Conservation (phyloP, 2,888 invertebrate species). For the Hoplodrina ambigua region DNA sequence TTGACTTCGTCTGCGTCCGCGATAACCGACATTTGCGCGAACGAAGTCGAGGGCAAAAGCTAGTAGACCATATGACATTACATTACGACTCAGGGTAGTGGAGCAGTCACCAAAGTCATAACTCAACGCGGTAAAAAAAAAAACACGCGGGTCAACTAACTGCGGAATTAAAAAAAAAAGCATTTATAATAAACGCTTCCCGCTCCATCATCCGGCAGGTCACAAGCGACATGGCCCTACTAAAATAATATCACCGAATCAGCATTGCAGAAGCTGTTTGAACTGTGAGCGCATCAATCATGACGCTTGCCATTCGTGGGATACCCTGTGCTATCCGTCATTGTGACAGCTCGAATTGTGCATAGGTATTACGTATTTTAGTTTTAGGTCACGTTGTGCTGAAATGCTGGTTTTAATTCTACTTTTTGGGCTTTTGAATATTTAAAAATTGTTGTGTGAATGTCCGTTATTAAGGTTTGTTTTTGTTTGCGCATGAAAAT, state of each 20-base stretch:
- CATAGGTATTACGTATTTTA: slow-evolving; percentile 26
- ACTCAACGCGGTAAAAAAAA: no score
- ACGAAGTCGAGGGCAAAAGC: no score
- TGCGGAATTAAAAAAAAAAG: no score
- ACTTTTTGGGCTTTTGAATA: slow-evolving; percentile 6
- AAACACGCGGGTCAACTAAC: no score
- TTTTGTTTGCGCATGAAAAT: no score
- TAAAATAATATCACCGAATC: slow-evolving; percentile 39
- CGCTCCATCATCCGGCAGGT: slow-evolving; percentile 17
- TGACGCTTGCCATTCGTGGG: slow-evolving; percentile 62
- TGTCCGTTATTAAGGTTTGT: no score
- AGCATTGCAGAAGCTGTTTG: slow-evolving; percentile 42
- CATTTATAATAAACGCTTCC: not conserved
- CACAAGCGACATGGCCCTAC: not conserved
- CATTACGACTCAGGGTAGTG: no score
- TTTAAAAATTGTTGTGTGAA: not conserved
- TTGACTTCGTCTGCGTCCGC: no score
- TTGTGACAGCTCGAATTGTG: slow-evolving; percentile 36
- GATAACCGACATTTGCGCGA: no score
- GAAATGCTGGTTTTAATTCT: not conserved
- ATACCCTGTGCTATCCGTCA: slow-evolving; percentile 45
- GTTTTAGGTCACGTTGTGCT: slow-evolving; percentile 18
- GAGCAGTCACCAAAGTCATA: no score
- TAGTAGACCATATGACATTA: no score
- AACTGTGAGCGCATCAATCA: slow-evolving; percentile 66